Conservation (phyloP, 2,113 vertebrate genomes). For the Pygoscelis antarcticus region DNA sequence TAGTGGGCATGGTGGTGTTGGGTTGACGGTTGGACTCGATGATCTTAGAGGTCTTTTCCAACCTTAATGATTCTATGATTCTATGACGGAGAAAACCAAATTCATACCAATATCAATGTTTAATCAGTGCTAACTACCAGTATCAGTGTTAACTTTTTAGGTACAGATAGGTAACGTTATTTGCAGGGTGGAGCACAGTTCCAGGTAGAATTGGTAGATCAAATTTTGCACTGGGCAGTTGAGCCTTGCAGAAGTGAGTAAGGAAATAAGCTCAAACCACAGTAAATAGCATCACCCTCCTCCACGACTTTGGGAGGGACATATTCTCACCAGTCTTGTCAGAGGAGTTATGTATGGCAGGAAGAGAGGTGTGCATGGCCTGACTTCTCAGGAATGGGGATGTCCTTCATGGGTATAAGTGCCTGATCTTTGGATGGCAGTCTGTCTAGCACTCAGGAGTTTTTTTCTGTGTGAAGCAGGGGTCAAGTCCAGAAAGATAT, state of each 20-base stretch:
- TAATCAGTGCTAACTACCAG: neutral
- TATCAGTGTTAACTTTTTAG: neutral
- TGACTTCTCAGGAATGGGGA: neutral
- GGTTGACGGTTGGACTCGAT: too few relatives aligned
- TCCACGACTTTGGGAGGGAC: accelerated
- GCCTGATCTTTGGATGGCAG: neutral
- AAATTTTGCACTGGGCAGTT: neutral
- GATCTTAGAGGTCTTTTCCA: too few relatives aligned
- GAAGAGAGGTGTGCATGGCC: neutral
- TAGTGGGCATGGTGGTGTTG: too few relatives aligned
- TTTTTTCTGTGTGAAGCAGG: neutral
- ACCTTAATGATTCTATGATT: too few relatives aligned
- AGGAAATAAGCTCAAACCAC: neutral
- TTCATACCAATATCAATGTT: neutral
- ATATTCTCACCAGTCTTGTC: neutral
- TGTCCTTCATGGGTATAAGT: neutral
- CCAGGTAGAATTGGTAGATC: neutral
- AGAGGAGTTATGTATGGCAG: neutral
- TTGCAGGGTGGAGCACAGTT: neutral
- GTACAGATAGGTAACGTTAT: neutral
- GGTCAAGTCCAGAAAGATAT: neutral
- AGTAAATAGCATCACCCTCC: neutral
- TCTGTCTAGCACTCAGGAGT: neutral
- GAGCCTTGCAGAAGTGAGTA: neutral
- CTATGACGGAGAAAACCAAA: neutral